These are phyloP conservation scores for Paramormyrops kingsleyae DNA, from an alignment of 2,113 vertebrate genomes.

Conservation along the genomic window DNA sequence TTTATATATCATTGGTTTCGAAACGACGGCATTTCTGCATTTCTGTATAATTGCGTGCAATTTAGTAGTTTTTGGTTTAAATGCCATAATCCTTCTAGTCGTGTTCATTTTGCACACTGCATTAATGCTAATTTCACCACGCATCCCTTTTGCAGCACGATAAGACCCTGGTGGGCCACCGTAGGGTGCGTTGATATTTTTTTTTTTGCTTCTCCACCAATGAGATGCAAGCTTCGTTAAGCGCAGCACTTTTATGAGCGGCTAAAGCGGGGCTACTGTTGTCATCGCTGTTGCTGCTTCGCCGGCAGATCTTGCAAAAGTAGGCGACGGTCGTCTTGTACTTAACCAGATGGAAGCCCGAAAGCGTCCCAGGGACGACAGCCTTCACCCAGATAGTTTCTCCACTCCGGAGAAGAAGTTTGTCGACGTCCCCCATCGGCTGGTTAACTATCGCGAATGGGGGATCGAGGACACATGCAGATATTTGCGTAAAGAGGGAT, in stretches of 20 bases:
- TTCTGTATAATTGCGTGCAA: background rate
- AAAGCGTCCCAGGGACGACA: conserved; percentile 34
- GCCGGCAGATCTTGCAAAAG: background rate
- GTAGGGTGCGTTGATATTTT: background rate
- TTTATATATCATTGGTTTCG: background rate
- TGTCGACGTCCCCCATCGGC: background rate
- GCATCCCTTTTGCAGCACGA: background rate
- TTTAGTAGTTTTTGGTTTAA: background rate
- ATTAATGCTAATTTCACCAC: background rate
- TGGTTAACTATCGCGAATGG: conserved; percentile 44
- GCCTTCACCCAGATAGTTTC: background rate
- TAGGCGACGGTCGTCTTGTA: background rate
- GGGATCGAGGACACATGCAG: conserved; percentile 43
- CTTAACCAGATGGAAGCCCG: conserved; percentile 38
- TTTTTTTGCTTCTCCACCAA: background rate
- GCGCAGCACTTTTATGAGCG: background rate
- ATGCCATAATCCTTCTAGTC: background rate
- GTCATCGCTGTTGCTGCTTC: background rate
- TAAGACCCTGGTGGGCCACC: background rate
- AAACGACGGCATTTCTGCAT: background rate
- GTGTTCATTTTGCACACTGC: background rate
- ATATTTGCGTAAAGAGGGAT: conserved; percentile 45
- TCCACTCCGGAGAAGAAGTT: conserved; percentile 48
- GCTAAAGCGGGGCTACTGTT: background rate
- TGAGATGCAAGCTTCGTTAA: background rate